Conservation (phyloP, 2,888 invertebrate genomes). For the Crocallis elinguaria region DNA sequence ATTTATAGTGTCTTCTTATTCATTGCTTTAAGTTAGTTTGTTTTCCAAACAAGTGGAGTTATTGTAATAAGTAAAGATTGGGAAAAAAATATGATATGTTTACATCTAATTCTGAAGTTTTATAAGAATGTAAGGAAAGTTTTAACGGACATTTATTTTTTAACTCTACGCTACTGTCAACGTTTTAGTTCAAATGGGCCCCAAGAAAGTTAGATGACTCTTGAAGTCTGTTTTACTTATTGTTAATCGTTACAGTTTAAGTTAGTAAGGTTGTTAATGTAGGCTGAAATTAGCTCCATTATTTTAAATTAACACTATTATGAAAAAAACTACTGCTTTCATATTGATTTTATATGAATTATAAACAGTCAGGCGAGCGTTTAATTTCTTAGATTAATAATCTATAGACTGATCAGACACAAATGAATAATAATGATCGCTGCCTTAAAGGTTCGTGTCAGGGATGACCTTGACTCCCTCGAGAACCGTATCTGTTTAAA, state of each 20-base stretch:
- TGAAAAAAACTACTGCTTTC: too few relatives aligned
- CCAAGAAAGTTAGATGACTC: too few relatives aligned
- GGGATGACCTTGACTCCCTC: constrained; percentile 54
- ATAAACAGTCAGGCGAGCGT: too few relatives aligned
- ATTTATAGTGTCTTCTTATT: constrained; percentile 81
- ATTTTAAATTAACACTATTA: too few relatives aligned
- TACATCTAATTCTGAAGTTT: constrained; percentile 1
- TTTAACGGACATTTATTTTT: neutral
- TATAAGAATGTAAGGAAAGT: neutral
- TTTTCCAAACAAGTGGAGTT: constrained; percentile 64
- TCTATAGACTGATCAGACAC: constrained; percentile 29
- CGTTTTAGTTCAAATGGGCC: too few relatives aligned
- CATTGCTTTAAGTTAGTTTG: constrained; percentile 71
- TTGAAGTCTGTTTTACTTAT: too few relatives aligned
- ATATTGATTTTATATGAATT: too few relatives aligned
- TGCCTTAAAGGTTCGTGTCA: constrained; percentile 45
- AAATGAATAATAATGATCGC: constrained; percentile 47
- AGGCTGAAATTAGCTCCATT: too few relatives aligned
- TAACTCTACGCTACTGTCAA: too few relatives aligned
- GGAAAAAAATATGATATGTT: constrained; percentile 38
- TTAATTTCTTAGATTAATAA: constrained; percentile 13
- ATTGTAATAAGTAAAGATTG: constrained; percentile 52
- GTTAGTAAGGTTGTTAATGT: too few relatives aligned
- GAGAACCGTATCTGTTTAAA: constrained; percentile 24
- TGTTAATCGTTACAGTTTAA: too few relatives aligned